Conservation (phyloP, 2,888 invertebrate species). For the Mimachlamys varia region DNA sequence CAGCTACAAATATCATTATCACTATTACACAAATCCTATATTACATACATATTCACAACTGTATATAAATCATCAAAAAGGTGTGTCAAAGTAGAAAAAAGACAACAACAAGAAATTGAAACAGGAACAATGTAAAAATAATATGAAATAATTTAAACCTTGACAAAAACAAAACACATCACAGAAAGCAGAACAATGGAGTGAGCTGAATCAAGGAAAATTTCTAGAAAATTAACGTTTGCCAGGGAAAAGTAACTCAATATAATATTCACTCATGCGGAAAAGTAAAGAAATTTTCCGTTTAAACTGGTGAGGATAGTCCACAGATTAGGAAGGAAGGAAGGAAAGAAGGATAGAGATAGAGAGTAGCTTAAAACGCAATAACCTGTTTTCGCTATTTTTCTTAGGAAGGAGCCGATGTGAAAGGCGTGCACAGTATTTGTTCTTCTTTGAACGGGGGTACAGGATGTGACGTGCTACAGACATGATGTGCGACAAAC, state of each 20-base stretch:
- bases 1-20: no score
- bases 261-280: not conserved
- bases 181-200: not conserved
- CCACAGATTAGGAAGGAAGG: no score
- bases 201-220: not conserved
- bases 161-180: not conserved
- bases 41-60: not conserved
- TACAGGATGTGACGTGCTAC: slow-evolving; percentile 53
- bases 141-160: not conserved
- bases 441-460: slow-evolving; percentile 52
- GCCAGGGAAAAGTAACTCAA: not conserved
- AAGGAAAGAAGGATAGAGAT: not conserved
- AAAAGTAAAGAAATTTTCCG: not conserved
- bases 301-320: not conserved
- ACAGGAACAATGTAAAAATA: not conserved
- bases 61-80: not conserved
- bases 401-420: slow-evolving; percentile 53
- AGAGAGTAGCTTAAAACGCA: slow-evolving; percentile 36
- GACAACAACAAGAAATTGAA: not conserved
- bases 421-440: slow-evolving; percentile 50
- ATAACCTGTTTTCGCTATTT: slow-evolving; percentile 50
- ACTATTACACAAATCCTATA: not conserved
- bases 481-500: slow-evolving; percentile 57
- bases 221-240: not conserved
- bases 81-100: not conserved